A percentile compares a stretch with the other conserved stretches of the same genome.
phyloP scores from a whole-genome alignment of 1,140 invertebrate species.

The Pseudomyrmex cubaensis region DNA sequence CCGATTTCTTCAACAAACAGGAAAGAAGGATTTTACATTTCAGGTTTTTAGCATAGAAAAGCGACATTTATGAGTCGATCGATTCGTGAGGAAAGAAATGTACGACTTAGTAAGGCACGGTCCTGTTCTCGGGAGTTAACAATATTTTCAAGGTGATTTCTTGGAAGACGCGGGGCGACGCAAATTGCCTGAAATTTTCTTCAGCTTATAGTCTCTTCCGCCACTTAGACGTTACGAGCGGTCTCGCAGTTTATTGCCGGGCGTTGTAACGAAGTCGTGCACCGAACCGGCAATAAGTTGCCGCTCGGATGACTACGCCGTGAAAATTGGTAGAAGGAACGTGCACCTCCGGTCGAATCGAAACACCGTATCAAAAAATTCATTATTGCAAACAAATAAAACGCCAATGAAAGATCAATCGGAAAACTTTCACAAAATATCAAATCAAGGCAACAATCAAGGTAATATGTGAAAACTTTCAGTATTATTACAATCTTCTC shows the following conservation, averaged over 20 bases:
- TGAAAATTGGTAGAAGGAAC: conserved; percentile 64
- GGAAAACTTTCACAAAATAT: neutral
- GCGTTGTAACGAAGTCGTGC: conserved; percentile 53
- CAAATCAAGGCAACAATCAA: too few relatives aligned
- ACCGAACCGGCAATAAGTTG: conserved; percentile 63
- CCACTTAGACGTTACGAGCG: conserved; percentile 50
- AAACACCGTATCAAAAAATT: conserved; percentile 21
- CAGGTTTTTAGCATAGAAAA: too few relatives aligned
- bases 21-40: too few relatives aligned
- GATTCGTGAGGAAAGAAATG: conserved; percentile 13
- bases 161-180: conserved; percentile 38
- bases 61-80: neutral
- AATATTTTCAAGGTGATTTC: conserved; percentile 50
- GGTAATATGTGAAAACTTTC: too few relatives aligned
- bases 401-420: neutral
- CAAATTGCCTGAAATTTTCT: conserved; percentile 60
- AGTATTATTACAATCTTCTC: neutral
- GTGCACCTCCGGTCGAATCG: conserved; percentile 50
- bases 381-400: conserved; percentile 1
- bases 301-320: conserved; percentile 48
- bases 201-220: conserved; percentile 53
- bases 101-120: neutral
- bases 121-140: conserved; percentile 24
- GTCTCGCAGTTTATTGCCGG: conserved; percentile 52
- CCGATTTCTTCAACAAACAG: neutral